Evolutionary conservation across 2,888 invertebrate genomes (phyloP).

Genomic region (Oligia latruncula): DNA sequence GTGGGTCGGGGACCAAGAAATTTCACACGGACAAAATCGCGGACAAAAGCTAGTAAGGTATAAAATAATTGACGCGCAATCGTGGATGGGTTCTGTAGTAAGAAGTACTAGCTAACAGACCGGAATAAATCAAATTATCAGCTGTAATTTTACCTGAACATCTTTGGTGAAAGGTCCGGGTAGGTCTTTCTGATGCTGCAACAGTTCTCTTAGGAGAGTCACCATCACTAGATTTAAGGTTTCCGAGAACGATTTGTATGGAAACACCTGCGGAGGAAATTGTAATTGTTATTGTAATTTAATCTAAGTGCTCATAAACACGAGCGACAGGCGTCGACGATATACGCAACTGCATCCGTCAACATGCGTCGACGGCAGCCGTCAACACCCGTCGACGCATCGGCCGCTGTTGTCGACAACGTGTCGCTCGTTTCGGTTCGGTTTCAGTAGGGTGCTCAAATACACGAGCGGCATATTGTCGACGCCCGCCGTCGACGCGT

Average conservation of each 20-base stretch:
- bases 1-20: not conserved
- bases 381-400: no score
- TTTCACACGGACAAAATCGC: not conserved
- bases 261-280: slow-evolving; percentile 92
- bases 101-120: not conserved
- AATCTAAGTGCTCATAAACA: not conserved
- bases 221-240: slow-evolving; percentile 98
- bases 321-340: no score
- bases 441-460: no score
- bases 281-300: not conserved
- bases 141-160: slow-evolving; percentile 90
- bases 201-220: slow-evolving; percentile 96
- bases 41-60: not conserved
- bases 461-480: no score
- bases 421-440: no score
- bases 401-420: no score
- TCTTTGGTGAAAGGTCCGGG: slow-evolving; percentile 97
- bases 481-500: no score
- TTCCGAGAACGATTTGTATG: slow-evolving; percentile 98
- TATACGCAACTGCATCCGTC: no score
- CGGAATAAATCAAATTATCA: not conserved
- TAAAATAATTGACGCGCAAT: not conserved
- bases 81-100: not conserved
- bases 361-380: no score
- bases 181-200: slow-evolving; percentile 97